phyloP scores from a whole-genome alignment of 2,113 vertebrate species.

The Etheostoma cragini region DNA sequence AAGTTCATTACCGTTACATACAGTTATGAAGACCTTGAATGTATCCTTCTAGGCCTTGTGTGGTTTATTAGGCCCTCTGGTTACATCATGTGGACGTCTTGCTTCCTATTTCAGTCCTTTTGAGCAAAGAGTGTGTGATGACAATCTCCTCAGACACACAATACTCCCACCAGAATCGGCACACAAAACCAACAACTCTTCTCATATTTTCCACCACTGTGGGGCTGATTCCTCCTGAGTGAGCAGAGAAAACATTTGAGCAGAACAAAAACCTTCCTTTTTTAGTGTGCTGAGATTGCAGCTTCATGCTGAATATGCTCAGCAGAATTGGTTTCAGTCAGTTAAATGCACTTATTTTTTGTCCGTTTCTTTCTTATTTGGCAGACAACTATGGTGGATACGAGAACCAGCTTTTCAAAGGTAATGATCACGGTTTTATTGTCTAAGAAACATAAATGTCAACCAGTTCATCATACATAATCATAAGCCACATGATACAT shows the following conservation, averaged over 20 bases:
- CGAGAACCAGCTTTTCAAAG: constrained; percentile 88
- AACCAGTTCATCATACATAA: not conserved
- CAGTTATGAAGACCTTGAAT: constrained; percentile 35
- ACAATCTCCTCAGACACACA: constrained; percentile 46
- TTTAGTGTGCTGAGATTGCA: constrained; percentile 20
- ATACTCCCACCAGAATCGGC: constrained; percentile 11
- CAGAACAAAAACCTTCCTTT: constrained; percentile 33
- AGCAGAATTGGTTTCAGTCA: constrained; percentile 22
- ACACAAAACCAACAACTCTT: constrained; percentile 35
- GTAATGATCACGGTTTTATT: constrained; percentile 59
- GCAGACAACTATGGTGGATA: constrained; percentile 84
- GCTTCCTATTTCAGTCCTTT: not conserved
- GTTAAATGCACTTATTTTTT: constrained; percentile 39
- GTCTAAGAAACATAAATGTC: not conserved
- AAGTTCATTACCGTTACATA: constrained; percentile 5
- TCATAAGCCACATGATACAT: not conserved
- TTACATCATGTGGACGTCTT: constrained; percentile 23
- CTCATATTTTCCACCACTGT: constrained; percentile 24
- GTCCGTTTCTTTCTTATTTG: constrained; percentile 44
- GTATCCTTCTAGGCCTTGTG: constrained; percentile 16
- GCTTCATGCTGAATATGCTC: not conserved
- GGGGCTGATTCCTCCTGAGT: constrained; percentile 34
- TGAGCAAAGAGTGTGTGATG: constrained; percentile 32
- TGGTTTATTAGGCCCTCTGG: constrained; percentile 41
- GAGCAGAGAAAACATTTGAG: constrained; percentile 43